phyloP scores from a whole-genome alignment of 2,888 invertebrate genomes.

The Lapara coniferarum region DNA sequence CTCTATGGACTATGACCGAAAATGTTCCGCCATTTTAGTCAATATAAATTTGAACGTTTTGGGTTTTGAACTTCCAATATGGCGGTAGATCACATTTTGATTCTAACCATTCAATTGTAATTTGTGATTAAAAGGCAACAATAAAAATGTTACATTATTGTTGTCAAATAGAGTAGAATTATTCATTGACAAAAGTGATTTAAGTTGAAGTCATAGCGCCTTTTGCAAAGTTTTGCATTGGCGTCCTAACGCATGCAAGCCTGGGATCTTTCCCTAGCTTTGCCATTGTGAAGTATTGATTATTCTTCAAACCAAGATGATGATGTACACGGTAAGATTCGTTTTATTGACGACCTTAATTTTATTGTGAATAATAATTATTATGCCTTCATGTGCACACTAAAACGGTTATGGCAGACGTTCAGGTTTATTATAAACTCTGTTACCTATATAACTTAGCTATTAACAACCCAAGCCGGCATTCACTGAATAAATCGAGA shows the following conservation, averaged over 20 bases:
- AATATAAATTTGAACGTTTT: slow-evolving; percentile 4
- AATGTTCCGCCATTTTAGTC: slow-evolving; percentile 1
- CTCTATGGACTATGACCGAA: slow-evolving; percentile 14
- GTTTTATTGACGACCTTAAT: neutral
- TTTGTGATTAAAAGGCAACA: neutral
- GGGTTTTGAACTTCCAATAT: slow-evolving; percentile 43
- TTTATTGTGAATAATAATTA: neutral
- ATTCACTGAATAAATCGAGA: too few relatives aligned
- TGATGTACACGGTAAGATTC: slow-evolving; percentile 78
- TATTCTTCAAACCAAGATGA: slow-evolving; percentile 60
- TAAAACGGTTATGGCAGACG: too few relatives aligned
- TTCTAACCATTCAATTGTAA: slow-evolving; percentile 12
- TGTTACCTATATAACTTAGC: too few relatives aligned
- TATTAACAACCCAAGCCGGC: too few relatives aligned
- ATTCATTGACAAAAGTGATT: neutral
- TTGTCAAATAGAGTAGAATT: slow-evolving; percentile 11
- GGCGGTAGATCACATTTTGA: slow-evolving; percentile 59
- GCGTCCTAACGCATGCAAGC: slow-evolving; percentile 53
- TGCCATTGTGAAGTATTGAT: slow-evolving; percentile 58
- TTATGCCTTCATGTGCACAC: too few relatives aligned
- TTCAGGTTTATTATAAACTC: too few relatives aligned
- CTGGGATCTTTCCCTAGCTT: slow-evolving; percentile 23
- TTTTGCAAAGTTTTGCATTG: slow-evolving; percentile 31
- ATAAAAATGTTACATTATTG: slow-evolving; percentile 7
- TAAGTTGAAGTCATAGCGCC: neutral